Conservation (phyloP, 2,113 vertebrate species). For the Microtus oregoni region DNA sequence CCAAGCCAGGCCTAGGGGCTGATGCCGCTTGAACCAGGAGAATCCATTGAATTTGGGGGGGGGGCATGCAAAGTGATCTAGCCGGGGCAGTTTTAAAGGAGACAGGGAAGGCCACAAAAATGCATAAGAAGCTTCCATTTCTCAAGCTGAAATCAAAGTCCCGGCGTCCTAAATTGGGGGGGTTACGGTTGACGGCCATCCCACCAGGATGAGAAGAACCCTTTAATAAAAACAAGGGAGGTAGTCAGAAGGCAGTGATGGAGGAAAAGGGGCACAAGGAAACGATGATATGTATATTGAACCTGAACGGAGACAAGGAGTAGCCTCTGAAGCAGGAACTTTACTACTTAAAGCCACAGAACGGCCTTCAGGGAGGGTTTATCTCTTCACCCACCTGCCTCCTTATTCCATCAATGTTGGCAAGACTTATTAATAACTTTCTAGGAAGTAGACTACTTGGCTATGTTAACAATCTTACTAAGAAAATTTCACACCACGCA, state of each 20-base stretch:
- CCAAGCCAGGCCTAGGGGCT: background rate
- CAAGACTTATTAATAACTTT: background rate
- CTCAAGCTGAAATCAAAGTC: background rate
- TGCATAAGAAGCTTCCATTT: background rate
- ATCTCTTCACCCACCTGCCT: background rate
- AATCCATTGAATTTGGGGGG: background rate
- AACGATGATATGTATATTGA: slow-evolving; percentile 21
- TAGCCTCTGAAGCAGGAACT: slow-evolving; percentile 1
- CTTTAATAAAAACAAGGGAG: slow-evolving; percentile 59
- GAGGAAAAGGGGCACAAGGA: slow-evolving; percentile 40
- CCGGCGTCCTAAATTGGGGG: background rate
- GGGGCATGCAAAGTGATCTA: background rate
- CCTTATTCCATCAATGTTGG: background rate
- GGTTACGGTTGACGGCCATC: background rate
- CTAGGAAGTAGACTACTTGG: background rate
- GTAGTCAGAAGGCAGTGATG: slow-evolving; percentile 67
- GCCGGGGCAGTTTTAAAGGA: background rate
- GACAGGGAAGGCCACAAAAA: background rate
- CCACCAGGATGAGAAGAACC: background rate
- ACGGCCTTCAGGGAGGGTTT: background rate
- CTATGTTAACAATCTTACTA: slow-evolving; percentile 42
- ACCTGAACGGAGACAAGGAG: background rate
- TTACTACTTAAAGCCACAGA: background rate
- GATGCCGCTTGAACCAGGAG: background rate
- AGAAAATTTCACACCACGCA: background rate